Base-by-base conservation (phyloP, 1,140 invertebrate species). In the Oedothorax gibbosus region DNA sequence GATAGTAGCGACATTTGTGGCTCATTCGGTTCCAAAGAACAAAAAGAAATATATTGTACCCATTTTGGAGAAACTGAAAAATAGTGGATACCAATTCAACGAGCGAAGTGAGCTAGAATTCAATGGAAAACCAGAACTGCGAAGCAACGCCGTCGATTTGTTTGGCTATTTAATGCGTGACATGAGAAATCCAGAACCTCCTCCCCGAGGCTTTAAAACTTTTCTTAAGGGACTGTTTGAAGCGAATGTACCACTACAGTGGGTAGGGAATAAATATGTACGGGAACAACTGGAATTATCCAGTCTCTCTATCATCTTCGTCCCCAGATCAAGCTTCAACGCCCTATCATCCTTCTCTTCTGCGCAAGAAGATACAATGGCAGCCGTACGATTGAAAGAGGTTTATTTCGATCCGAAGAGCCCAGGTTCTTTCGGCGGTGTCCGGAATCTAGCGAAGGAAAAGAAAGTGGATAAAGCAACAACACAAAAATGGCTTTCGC, bases 61-160 rank as follows among this genome's bases (percentile, higher is more conserved):
- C 57, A 60, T 60, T 60, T n/a, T 60, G 57, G 57, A 60, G n/a
- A 60, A n/a, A n/a, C 57, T 60, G 11, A 60, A n/a, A 60, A n/a
- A 60, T 12, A 60, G 57, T n/a, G n/a, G n/a, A 14, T 60, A 60
- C n/a, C 11, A 12, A 60, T 60, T 60, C 57, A 60, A 60, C 7
- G 57, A 60, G n/a, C n/a, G 2, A n/a, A 60, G n/a, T n/a, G 57
- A 60, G n/a, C 57, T 60, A 6, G 57, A 60, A 60, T 14, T 14
- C 11, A n/a, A 60, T 60, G 57, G 57, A 60, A 60, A 60, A 60
- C 11, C 57, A 60, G 57, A 60, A 60, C n/a, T 2, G 0, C 57
- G 57, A 60, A 60, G 57, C n/a, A 60, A 60, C n/a, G 57, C 11
- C 11, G 6, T 60, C 7, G 57, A 60, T 60, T 60, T 60, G n/a